Conservation (phyloP, 1,140 invertebrate genomes). For the Drosophila erecta region DNA sequence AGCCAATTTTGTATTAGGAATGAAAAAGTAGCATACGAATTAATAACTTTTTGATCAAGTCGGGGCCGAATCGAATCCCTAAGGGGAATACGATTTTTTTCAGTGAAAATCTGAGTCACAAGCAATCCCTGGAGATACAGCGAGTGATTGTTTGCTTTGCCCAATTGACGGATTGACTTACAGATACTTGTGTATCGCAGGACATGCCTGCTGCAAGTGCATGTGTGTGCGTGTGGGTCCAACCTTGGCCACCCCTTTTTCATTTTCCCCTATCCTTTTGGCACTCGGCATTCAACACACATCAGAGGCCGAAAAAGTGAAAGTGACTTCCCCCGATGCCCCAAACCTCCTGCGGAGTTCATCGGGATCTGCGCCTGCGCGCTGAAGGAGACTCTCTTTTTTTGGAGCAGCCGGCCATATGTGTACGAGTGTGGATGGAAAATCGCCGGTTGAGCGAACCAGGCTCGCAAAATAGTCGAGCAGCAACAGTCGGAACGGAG, state of each 20-base stretch:
- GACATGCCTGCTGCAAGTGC: conserved; percentile 19
- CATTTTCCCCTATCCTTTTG: conserved; percentile 10
- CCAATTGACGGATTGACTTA: conserved; percentile 73
- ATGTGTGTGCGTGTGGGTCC: conserved; percentile 28
- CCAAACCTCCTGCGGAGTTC: conserved; percentile 29
- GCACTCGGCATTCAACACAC: conserved; percentile 31
- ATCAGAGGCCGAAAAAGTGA: conserved; percentile 37
- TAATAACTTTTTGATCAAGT: conserved; percentile 2
- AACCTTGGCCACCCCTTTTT: conserved; percentile 56
- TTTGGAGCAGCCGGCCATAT: conserved; percentile 27
- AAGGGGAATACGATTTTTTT: conserved; percentile 12
- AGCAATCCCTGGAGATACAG: conserved; percentile 28
- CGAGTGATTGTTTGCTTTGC: conserved; percentile 40
- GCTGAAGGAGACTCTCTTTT: conserved; percentile 12
- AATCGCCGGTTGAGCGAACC: conserved; percentile 79
- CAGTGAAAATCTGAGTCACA: conserved; percentile 34
- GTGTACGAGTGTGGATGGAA: conserved; percentile 38
- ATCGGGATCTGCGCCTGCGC: conserved; percentile 45
- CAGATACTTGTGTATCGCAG: conserved; percentile 36
- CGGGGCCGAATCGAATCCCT: background rate
- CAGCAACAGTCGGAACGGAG: conserved; percentile 54
- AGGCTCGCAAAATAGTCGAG: conserved; percentile 50
- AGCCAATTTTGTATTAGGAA: background rate
- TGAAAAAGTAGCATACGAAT: background rate
- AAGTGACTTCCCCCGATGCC: conserved; percentile 58